phyloP scores from a whole-genome alignment of 2,797 vertebrate genomes.

The Tangara arthus region DNA sequence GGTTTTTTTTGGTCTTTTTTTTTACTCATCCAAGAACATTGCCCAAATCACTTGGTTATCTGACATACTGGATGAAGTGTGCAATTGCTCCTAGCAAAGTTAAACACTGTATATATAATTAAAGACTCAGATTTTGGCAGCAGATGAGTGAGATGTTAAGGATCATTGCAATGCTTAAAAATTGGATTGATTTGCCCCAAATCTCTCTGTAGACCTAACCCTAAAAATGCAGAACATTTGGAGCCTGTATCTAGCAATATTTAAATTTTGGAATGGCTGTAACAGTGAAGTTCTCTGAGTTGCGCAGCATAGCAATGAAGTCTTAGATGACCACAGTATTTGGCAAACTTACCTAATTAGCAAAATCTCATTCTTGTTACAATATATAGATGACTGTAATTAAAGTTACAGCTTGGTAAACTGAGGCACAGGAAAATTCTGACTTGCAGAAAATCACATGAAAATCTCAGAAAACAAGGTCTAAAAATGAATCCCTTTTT shows the following conservation, averaged over 20 bases:
- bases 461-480: background rate
- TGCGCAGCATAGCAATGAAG: background rate
- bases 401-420: background rate
- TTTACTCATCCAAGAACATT: background rate
- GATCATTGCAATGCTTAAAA: background rate
- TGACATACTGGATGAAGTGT: background rate
- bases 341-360: background rate
- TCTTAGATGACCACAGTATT: background rate
- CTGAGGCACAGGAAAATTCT: background rate
- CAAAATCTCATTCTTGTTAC: background rate
- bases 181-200: background rate
- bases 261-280: background rate
- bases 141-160: background rate
- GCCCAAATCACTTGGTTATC: background rate
- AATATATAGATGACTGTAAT: background rate
- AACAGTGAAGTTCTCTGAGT: background rate
- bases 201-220: background rate
- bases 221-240: background rate
- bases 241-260: background rate
- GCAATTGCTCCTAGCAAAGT: background rate
- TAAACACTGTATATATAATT: background rate
- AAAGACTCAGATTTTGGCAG: background rate
- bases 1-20: background rate
- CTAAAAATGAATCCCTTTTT: background rate
- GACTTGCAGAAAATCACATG: background rate